phyloP scores from a whole-genome alignment of 2,113 vertebrate genomes.

The Centropus bengalensis region DNA sequence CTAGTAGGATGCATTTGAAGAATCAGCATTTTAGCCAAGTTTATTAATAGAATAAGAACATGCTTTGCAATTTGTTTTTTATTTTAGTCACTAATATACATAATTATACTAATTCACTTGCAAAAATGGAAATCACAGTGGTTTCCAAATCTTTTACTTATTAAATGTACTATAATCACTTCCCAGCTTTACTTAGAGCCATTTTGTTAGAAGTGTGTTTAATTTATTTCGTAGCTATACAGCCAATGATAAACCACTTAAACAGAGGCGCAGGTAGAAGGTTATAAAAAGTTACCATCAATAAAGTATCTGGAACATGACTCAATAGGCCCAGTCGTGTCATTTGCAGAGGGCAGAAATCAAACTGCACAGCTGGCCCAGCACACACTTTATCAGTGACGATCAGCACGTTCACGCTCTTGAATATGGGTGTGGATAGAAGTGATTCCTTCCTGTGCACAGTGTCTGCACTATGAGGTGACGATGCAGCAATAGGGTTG shows the following conservation, averaged over 20 bases:
- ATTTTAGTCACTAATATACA: not conserved
- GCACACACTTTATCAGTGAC: not conserved
- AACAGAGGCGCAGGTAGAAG: not conserved
- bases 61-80: not conserved
- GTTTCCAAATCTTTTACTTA: constrained; percentile 17
- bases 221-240: not conserved
- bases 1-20: not conserved
- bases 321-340: not conserved
- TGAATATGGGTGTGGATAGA: not conserved
- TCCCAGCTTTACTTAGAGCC: not conserved
- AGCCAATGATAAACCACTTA: not conserved
- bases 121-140: not conserved
- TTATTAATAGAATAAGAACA: constrained; percentile 13
- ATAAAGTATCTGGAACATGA: not conserved
- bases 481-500: not conserved
- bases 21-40: not conserved
- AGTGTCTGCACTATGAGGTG: not conserved
- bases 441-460: not conserved
- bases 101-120: constrained; percentile 24
- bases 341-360: constrained; percentile 37
- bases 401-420: not conserved
- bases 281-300: constrained; percentile 10
- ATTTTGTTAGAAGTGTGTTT: not conserved
- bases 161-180: not conserved
- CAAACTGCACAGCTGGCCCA: not conserved